Percentiles rank a stretch among this genome's conserved stretches.
These are phyloP conservation scores for Aramus guarauna DNA, from an alignment of 2,113 vertebrate genomes.

Conservation along the genomic window DNA sequence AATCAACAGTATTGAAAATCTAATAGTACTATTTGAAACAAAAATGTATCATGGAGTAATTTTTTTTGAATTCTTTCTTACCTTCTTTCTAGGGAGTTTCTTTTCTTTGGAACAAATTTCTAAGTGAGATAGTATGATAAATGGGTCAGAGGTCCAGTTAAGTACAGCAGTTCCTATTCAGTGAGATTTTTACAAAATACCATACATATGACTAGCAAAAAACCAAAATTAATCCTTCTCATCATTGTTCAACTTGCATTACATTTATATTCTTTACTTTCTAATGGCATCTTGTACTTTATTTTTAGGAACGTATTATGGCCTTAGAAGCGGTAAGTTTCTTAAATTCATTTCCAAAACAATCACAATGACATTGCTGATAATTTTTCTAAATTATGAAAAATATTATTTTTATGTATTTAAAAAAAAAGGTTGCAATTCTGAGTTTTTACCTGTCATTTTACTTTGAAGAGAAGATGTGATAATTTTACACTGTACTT, in stretches of 20 bases:
- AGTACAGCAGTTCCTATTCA: background rate
- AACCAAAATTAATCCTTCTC: background rate
- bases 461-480: background rate
- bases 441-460: background rate
- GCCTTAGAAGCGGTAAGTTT: slow-evolving; percentile 78
- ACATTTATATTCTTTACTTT: slow-evolving; percentile 13
- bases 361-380: background rate
- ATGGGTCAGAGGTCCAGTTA: background rate
- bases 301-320: slow-evolving; percentile 75
- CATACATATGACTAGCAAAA: background rate
- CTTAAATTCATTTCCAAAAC: slow-evolving; percentile 19
- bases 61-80: background rate
- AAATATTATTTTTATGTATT: background rate
- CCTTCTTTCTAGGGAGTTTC: background rate
- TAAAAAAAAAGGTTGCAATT: background rate
- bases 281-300: slow-evolving; percentile 62
- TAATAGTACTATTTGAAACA: background rate
- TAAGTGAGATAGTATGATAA: background rate
- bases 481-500: background rate
- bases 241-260: background rate
- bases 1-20: background rate
- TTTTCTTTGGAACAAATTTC: background rate
- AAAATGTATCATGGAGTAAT: background rate
- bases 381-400: background rate
- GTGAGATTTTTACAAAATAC: background rate